phyloP scores from a whole-genome alignment of 2,888 invertebrate genomes.

The Heliconius hortense region DNA sequence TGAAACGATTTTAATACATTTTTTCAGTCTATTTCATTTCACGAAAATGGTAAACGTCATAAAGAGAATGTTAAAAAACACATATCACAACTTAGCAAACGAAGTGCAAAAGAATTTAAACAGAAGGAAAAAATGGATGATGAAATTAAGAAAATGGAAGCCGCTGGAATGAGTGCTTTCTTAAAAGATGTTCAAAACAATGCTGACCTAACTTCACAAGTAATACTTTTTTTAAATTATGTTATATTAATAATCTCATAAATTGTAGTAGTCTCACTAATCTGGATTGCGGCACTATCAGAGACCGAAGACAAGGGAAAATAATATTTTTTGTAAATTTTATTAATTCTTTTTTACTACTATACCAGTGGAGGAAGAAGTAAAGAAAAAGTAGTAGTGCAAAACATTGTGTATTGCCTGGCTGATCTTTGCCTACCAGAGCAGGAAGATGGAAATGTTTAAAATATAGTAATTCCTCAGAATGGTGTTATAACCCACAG shows the following conservation, averaged over 20 bases:
- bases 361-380: no score
- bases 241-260: background rate
- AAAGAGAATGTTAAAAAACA: slow-evolving; percentile 95
- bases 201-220: slow-evolving; percentile 84
- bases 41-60: slow-evolving; percentile 96
- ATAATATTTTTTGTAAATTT: no score
- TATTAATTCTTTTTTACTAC: no score
- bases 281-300: no score
- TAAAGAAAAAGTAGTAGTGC: no score
- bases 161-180: slow-evolving; percentile 93
- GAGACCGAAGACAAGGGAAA: no score
- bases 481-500: no score
- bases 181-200: slow-evolving; percentile 90
- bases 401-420: no score
- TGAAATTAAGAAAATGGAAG: slow-evolving; percentile 94
- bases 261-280: no score
- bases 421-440: no score
- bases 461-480: no score
- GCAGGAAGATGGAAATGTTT: no score
- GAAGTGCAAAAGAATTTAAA: slow-evolving; percentile 90
- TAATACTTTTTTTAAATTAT: slow-evolving; percentile 44
- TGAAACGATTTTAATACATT: background rate
- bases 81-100: slow-evolving; percentile 91
- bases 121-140: slow-evolving; percentile 88
- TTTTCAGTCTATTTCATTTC: slow-evolving; percentile 94